Base-by-base conservation (phyloP, 2,888 invertebrate species). In the Acrobasis suavella region DNA sequence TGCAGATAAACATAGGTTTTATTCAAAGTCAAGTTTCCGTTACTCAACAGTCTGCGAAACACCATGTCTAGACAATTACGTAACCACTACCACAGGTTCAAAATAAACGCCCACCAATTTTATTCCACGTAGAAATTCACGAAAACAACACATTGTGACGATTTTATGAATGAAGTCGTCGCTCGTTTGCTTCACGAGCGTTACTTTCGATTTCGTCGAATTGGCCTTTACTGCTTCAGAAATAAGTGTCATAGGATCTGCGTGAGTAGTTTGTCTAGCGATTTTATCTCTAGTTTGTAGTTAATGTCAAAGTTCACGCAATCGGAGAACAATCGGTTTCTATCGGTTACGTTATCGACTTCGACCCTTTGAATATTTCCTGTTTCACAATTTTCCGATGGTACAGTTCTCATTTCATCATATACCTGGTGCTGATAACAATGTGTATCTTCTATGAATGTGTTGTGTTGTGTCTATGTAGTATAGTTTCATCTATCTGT, bases 151-250 rank as follows among this genome's bases (percentile, higher is more conserved):
- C 61, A 65, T 66, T 64, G 56, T 56, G 56, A 56, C 42, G 65
- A 64, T 67, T 69, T 68, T 64, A 72, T 72, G 70, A 70, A 73
- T 73, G 72, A 65, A 61, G 55, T 38, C 37, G 54, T 56, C 49
- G 46, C 42, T 56, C 17, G n/a, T 51, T 39, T 39, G 50, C 32
- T 52, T 59, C 50, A 37, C 50, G 10, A 9, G 1, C 32, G n/a
- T 49, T 46, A 60, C 39, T 46, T 14, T 37, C n/a, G 54, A 50
- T 38, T 60, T 14, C 42, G 17, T 50, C n/a, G 42, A 60, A 52
- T 50, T 52, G 46, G 51, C 15, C 54, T 58, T 49, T 65, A 58
- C 61, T 16, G 1, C 55, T 37, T 50, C 54, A 17, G 59, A 49
- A 51, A 62, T 62, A 64, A 52, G 54, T 15, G 54, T 51, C 52